These are phyloP conservation scores for Julus scanicus DNA, from an alignment of 2,888 invertebrate genomes.

Conservation along the genomic window DNA sequence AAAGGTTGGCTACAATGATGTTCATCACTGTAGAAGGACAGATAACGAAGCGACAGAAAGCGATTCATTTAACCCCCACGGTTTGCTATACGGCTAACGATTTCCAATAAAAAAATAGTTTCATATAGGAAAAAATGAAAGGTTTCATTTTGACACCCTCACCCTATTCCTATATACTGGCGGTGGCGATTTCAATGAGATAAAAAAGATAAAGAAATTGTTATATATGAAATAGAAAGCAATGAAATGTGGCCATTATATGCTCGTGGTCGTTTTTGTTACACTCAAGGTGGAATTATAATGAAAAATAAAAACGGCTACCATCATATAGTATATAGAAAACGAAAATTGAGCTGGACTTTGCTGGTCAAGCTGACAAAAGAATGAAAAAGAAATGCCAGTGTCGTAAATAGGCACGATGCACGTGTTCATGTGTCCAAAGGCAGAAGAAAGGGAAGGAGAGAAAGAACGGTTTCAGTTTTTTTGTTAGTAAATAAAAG, in stretches of 20 bases:
- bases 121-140: constrained; percentile 44
- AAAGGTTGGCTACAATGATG: constrained; percentile 37
- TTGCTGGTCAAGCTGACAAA: constrained; percentile 35
- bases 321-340: neutral
- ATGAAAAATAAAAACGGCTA: constrained; percentile 48
- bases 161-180: constrained; percentile 15
- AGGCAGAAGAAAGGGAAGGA: neutral
- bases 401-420: constrained; percentile 20
- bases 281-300: constrained; percentile 49
- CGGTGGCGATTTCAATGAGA: constrained; percentile 46
- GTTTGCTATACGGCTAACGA: constrained; percentile 43
- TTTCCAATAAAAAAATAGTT: constrained; percentile 48
- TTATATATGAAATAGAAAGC: constrained; percentile 32
- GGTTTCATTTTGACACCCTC: constrained; percentile 41
- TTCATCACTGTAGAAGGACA: constrained; percentile 45
- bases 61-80: constrained; percentile 46
- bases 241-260: constrained; percentile 44
- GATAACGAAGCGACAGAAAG: constrained; percentile 39
- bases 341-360: constrained; percentile 36
- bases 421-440: neutral
- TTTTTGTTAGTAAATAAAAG: constrained; percentile 49
- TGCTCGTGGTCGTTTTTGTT: constrained; percentile 40
- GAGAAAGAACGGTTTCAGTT: neutral
- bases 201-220: constrained; percentile 43
- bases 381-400: constrained; percentile 26